phyloP scores from a whole-genome alignment of 2,113 vertebrate species.

The Trichechus manatus region DNA sequence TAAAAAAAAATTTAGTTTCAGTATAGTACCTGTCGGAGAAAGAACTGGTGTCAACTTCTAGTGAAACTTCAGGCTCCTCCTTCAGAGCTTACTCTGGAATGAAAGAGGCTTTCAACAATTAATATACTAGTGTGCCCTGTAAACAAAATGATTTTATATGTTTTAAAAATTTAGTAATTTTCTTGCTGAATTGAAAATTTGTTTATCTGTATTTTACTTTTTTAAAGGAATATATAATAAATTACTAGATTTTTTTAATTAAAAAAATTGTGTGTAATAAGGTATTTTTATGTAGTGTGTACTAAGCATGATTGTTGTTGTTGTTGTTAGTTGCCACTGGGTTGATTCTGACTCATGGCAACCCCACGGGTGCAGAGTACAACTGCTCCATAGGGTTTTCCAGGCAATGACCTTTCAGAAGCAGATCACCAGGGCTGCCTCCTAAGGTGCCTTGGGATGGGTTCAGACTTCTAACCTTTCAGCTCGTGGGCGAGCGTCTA shows the following conservation, averaged over 20 bases:
- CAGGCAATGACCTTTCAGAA: not conserved
- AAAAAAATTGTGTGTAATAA: not conserved
- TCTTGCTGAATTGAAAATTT: not conserved
- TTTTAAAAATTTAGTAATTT: not conserved
- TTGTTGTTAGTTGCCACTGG: not conserved
- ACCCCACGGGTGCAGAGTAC: not conserved
- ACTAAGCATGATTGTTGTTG: not conserved
- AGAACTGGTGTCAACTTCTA: not conserved
- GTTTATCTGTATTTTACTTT: not conserved
- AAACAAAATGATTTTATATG: not conserved
- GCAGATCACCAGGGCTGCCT: too few species aligned
- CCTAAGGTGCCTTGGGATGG: too few species aligned
- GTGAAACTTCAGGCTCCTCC: not conserved
- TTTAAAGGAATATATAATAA: not conserved
- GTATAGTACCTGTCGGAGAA: not conserved
- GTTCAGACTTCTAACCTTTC: not conserved
- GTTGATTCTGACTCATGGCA: not conserved
- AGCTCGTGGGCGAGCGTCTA: not conserved
- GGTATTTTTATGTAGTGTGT: not conserved
- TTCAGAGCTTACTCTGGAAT: not conserved
- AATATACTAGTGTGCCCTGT: not conserved
- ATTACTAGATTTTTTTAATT: not conserved
- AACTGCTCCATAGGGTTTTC: not conserved
- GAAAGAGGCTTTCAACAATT: not conserved
- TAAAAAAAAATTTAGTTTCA: not conserved